phyloP scores from a whole-genome alignment of 2,113 vertebrate species.

The Seriola dumerili region DNA sequence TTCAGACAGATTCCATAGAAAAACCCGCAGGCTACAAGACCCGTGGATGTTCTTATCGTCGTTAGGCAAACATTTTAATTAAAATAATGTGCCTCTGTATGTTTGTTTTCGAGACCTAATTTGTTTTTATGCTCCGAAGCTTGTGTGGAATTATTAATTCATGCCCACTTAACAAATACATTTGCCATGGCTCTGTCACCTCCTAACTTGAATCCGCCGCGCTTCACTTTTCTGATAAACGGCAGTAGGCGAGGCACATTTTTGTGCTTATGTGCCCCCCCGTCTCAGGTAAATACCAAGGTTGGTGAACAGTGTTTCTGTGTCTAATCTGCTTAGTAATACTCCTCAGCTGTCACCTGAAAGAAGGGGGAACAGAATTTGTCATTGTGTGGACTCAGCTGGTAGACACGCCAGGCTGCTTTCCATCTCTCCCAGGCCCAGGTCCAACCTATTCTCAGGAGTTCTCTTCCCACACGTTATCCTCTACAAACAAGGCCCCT shows the following conservation, averaged over 20 bases:
- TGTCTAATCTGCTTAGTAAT: conserved; percentile 48
- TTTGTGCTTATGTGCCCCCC: conserved; percentile 16
- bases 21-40: conserved; percentile 14
- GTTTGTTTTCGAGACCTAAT: conserved; percentile 40
- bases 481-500: conserved; percentile 28
- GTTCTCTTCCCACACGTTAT: conserved; percentile 15
- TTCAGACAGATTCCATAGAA: not conserved
- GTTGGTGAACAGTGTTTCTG: conserved; percentile 18
- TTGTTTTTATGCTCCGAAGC: conserved; percentile 35
- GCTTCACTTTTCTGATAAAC: not conserved
- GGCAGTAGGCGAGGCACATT: not conserved
- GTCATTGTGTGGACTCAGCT: conserved; percentile 24
- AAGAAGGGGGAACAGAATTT: conserved; percentile 30
- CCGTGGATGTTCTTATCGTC: conserved; percentile 18
- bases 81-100: conserved; percentile 34
- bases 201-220: not conserved
- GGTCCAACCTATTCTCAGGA: conserved; percentile 9
- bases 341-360: conserved; percentile 29
- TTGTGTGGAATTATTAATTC: conserved; percentile 53
- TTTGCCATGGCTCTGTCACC: conserved; percentile 5
- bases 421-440: not conserved
- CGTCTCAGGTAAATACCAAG: conserved; percentile 31
- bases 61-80: conserved; percentile 52
- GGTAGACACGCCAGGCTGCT: not conserved
- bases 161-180: conserved; percentile 40